Evolutionary conservation across 2,113 vertebrate genomes (phyloP), one percentile per base, ranked within the genome.

Genomic region (Bagarius yarrelli): DNA sequence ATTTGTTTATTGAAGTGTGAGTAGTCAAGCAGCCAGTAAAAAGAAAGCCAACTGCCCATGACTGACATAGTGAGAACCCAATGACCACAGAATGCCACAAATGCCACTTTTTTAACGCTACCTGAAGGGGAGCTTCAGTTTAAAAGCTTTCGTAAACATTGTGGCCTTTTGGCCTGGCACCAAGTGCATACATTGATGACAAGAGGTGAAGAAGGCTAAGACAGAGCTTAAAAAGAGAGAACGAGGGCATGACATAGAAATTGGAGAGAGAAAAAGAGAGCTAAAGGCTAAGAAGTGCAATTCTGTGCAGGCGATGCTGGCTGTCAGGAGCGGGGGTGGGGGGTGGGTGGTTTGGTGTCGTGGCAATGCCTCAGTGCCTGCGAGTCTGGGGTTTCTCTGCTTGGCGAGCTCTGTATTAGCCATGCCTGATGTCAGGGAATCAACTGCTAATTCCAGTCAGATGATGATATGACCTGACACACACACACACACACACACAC

Each of bases 361-460:
- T n/a, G n/a, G n/a, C n/a, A n/a, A n/a, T n/a, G n/a, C n/a, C n/a
- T n/a, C n/a, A n/a, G n/a, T n/a, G n/a, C n/a, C n/a, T n/a, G n/a
- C n/a, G 83, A 81, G 81, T 83, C 73, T 83, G 79, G 71, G 82
- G 78, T 83, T 67, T 83, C 74, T 87, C 83, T 87, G 86, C 79
- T 85, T 91, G 90, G 89, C 89, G 67, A 21, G 21, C 78, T 44
- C 53, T 40, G 76, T 52, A 82, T 84, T 84, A 81, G 88, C 84
- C 70, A 84, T 85, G 85, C 83, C 86, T 84, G 84, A 82, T 75
- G 85, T 87, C 83, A 87, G 86, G 78, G 86, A 90, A 87, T 88
- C 87, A 87, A 81, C 82, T 76, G 87, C 86, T 86, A 88, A 91
- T 88, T 88, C 82, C 85, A 80, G 83, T 76, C 71, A 64, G 67